These are phyloP conservation scores for Lycocorax pyrrhopterus DNA, from an alignment of 2,113 vertebrate species.

Conservation along the genomic window DNA sequence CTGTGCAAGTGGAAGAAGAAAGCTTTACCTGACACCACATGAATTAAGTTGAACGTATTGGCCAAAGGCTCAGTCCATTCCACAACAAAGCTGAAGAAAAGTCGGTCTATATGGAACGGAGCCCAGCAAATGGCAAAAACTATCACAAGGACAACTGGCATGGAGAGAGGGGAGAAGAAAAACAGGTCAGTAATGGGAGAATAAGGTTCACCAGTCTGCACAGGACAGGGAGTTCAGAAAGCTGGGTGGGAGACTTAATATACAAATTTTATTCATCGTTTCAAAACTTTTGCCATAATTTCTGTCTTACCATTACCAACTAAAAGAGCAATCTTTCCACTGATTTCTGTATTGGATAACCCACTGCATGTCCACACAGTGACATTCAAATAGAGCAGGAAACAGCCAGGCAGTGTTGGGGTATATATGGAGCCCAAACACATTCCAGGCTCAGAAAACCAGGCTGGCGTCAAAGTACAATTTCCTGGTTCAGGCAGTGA, in stretches of 20 bases:
- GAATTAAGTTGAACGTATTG: conserved; percentile 74
- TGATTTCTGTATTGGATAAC: not conserved
- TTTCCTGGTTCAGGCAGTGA: not conserved
- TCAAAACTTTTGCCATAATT: not conserved
- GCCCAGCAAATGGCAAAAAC: conserved; percentile 79
- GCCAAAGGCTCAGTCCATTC: conserved; percentile 78
- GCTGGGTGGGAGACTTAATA: not conserved
- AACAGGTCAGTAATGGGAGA: not conserved
- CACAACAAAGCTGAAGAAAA: conserved; percentile 79
- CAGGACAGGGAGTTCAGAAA: not conserved
- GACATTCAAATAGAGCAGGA: not conserved
- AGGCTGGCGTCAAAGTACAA: not conserved
- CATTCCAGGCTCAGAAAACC: not conserved
- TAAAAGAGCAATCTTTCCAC: not conserved
- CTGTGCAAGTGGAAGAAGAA: not conserved
- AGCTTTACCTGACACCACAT: conserved; percentile 76
- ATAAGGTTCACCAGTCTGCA: not conserved
- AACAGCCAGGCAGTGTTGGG: not conserved
- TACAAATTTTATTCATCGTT: not conserved
- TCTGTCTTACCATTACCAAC: not conserved
- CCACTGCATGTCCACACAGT: not conserved
- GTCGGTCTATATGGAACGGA: conserved; percentile 75
- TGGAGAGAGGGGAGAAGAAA: not conserved
- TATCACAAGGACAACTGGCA: conserved; percentile 72
- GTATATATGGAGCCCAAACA: not conserved